Evolutionary conservation across 2,113 vertebrate genomes (phyloP).

Genomic region (Diadophis punctatus): DNA sequence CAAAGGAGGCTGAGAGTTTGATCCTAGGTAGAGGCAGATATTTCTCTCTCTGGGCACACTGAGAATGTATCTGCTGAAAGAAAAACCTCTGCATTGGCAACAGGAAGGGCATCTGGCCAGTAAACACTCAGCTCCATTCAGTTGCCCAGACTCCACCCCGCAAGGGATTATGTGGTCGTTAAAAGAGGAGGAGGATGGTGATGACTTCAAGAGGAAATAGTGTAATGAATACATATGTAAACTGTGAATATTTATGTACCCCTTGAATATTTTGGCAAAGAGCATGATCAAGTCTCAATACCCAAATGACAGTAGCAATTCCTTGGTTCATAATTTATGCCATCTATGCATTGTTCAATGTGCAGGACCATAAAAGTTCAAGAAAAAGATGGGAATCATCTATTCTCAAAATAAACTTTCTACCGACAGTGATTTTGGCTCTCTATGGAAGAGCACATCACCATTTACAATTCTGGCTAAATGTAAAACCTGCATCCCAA

Average conservation of each 20-base stretch:
- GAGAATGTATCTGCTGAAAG: too few species aligned
- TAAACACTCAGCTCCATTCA: too few species aligned
- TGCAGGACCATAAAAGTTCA: accelerated
- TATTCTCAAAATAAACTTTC: background rate
- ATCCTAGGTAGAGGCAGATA: too few species aligned
- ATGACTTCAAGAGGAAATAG: background rate
- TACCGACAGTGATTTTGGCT: background rate
- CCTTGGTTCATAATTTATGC: background rate
- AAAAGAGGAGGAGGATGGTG: too few species aligned
- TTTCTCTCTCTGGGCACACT: too few species aligned
- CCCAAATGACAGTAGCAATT: background rate
- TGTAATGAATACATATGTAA: background rate
- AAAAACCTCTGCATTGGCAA: too few species aligned
- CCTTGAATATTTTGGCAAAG: background rate
- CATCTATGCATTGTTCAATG: background rate
- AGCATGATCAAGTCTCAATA: background rate
- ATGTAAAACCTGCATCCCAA: background rate
- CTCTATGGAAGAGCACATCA: accelerated
- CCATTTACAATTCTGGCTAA: background rate
- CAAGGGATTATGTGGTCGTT: too few species aligned
- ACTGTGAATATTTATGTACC: background rate
- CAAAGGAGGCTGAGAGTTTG: too few species aligned
- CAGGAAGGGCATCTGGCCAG: too few species aligned
- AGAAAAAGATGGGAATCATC: background rate
- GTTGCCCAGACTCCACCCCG: too few species aligned